Conservation (phyloP, 2,888 invertebrate species). For the Mimas tiliae region DNA sequence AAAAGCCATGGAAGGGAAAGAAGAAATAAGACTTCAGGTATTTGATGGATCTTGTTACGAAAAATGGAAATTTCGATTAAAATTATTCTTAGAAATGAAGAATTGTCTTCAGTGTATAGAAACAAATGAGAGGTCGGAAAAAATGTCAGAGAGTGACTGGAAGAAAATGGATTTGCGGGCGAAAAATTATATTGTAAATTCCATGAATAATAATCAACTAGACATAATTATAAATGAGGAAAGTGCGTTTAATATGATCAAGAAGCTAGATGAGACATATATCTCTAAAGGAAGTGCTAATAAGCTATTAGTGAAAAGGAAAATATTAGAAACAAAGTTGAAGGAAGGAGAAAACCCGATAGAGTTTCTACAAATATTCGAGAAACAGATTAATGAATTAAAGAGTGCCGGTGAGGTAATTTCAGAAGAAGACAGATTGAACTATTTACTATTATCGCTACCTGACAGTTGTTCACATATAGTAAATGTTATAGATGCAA, state of each 20-base stretch:
- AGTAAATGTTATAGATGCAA: slow-evolving; percentile 44
- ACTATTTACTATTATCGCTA: slow-evolving; percentile 42
- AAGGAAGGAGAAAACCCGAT: slow-evolving; percentile 40
- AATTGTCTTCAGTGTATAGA: too few relatives aligned
- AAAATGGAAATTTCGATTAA: slow-evolving; percentile 42
- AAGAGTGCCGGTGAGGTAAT: slow-evolving; percentile 40
- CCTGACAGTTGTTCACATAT: slow-evolving; percentile 43
- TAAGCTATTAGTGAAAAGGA: slow-evolving; percentile 43
- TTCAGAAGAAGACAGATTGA: slow-evolving; percentile 42
- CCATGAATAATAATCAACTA: slow-evolving; percentile 41
- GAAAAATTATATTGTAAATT: slow-evolving; percentile 40
- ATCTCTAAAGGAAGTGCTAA: slow-evolving; percentile 40
- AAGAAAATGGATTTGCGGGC: slow-evolving; percentile 39
- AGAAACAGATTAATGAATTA: slow-evolving; percentile 41
- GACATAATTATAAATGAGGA: too few relatives aligned
- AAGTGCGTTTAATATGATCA: too few relatives aligned
- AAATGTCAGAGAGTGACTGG: slow-evolving; percentile 32
- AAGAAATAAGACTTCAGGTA: too few relatives aligned
- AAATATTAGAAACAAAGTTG: slow-evolving; percentile 42
- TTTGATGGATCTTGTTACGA: slow-evolving; percentile 43
- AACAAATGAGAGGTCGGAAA: slow-evolving; percentile 33
- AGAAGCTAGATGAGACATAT: slow-evolving; percentile 42
- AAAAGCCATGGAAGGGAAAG: too few relatives aligned
- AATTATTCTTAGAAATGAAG: slow-evolving; percentile 41
- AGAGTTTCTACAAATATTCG: slow-evolving; percentile 43